A percentile compares a stretch with the other conserved stretches of the same genome.
These are phyloP conservation scores for Illadopsis cleaveri DNA, from an alignment of 2,113 vertebrate genomes.

Conservation along the genomic window DNA sequence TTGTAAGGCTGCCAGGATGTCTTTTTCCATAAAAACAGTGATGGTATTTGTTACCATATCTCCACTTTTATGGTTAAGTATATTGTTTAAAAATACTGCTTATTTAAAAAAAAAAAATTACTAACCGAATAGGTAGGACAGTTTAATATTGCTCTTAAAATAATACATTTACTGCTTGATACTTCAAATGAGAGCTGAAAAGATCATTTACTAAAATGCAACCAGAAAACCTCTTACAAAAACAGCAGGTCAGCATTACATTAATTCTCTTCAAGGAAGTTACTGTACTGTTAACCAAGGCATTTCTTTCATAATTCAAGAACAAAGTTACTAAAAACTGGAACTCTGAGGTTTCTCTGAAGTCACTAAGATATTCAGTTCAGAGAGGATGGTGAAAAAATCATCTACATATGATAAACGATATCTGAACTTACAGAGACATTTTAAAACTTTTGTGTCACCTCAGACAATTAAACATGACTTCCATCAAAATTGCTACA, in stretches of 20 bases:
- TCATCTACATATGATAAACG: background rate
- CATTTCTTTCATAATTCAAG: conserved; percentile 38
- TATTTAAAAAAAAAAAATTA: background rate
- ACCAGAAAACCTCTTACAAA: background rate
- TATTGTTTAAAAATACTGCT: background rate
- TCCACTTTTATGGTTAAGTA: background rate
- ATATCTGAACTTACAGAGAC: background rate
- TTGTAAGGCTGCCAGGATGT: background rate
- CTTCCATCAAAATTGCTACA: background rate
- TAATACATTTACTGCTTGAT: background rate
- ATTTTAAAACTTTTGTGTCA: background rate
- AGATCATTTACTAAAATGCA: background rate
- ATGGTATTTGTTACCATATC: background rate
- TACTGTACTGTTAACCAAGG: background rate
- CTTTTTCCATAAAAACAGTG: background rate
- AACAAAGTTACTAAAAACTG: conserved; percentile 24
- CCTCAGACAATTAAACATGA: background rate
- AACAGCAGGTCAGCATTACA: background rate
- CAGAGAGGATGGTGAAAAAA: background rate
- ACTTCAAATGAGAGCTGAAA: background rate
- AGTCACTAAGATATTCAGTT: background rate
- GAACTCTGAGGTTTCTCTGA: background rate
- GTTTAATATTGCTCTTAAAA: background rate
- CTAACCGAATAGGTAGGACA: background rate
- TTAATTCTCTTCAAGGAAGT: background rate